Evolutionary conservation across 2,888 invertebrate species (phyloP).

Genomic region (Drosophila recens): DNA sequence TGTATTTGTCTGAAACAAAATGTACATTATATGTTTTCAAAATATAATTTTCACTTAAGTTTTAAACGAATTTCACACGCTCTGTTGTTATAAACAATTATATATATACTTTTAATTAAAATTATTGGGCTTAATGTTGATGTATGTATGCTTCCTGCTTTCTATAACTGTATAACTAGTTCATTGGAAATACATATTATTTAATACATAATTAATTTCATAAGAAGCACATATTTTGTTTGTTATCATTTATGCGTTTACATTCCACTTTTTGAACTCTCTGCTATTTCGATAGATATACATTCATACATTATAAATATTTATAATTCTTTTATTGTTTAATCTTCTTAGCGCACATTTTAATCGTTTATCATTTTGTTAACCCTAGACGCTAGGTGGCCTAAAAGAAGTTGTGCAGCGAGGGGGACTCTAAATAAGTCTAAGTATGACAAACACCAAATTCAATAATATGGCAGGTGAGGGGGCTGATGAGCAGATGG

Average conservation of each 20-base stretch:
- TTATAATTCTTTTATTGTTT: slow-evolving; percentile 35
- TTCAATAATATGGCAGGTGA: slow-evolving; percentile 9
- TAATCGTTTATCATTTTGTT: slow-evolving; percentile 38
- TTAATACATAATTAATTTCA: slow-evolving; percentile 69
- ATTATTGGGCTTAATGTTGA: slow-evolving; percentile 51
- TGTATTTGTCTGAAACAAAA: slow-evolving; percentile 56
- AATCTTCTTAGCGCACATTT: slow-evolving; percentile 57
- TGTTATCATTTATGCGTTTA: slow-evolving; percentile 67
- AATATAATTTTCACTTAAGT: slow-evolving; percentile 52
- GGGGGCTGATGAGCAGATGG: neutral
- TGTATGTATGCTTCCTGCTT: slow-evolving; percentile 38
- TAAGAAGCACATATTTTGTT: slow-evolving; percentile 72
- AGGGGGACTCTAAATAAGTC: slow-evolving; percentile 9
- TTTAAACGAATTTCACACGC: slow-evolving; percentile 52
- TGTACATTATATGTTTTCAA: slow-evolving; percentile 50
- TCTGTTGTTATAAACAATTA: slow-evolving; percentile 54
- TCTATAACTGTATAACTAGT: slow-evolving; percentile 63
- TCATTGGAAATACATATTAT: slow-evolving; percentile 74
- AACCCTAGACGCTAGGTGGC: slow-evolving; percentile 69
- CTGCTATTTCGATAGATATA: slow-evolving; percentile 37
- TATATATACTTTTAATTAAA: slow-evolving; percentile 7
- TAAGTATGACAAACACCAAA: neutral
- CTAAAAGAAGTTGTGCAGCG: slow-evolving; percentile 61
- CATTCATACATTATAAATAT: slow-evolving; percentile 21
- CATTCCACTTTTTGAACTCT: slow-evolving; percentile 64